phyloP scores from a whole-genome alignment of 2,113 vertebrate species.

The Dasypus novemcinctus region DNA sequence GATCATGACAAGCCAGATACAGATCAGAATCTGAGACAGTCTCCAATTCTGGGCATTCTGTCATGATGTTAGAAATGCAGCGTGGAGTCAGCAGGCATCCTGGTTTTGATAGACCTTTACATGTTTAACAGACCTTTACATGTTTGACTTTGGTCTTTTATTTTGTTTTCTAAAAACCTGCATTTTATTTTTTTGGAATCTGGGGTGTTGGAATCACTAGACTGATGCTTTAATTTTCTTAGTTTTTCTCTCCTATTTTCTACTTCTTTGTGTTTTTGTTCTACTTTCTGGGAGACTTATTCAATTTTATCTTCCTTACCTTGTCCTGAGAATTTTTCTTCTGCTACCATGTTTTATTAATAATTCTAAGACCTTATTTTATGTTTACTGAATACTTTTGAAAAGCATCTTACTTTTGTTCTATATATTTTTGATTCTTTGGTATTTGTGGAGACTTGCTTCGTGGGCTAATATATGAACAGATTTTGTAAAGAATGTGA shows the following conservation, averaged over 20 bases:
- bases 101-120: neutral
- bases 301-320: constrained; percentile 16
- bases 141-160: neutral
- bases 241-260: constrained; percentile 12
- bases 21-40: neutral
- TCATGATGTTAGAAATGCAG: neutral
- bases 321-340: neutral
- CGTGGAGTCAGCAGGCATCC: neutral
- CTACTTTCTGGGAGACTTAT: neutral
- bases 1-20: neutral
- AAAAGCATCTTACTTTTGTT: constrained; percentile 21
- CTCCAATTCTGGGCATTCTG: neutral
- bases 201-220: neutral
- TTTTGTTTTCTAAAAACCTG: neutral
- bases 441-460: constrained; percentile 3
- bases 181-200: neutral
- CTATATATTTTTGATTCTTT: constrained; percentile 29
- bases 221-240: neutral
- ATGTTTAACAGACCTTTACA: neutral
- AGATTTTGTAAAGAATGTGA: neutral
- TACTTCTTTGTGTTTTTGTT: neutral
- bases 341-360: neutral
- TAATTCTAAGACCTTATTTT: constrained; percentile 16
- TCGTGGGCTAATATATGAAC: constrained; percentile 10
- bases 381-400: neutral